Conservation (phyloP, 2,113 vertebrate species). For the Tragelaphus buxtoni region DNA sequence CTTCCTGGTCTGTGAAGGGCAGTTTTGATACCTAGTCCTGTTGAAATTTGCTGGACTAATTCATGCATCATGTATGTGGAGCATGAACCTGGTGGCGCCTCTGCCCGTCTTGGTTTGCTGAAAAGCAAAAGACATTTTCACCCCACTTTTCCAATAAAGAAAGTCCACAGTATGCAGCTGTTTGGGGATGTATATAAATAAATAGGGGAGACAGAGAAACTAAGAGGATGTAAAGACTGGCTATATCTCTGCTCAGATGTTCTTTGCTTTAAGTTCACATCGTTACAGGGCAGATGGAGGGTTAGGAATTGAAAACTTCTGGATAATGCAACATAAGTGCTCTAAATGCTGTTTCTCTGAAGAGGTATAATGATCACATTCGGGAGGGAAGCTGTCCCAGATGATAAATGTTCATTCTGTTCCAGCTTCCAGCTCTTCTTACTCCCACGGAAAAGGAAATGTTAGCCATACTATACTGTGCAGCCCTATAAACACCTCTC, state of each 20-base stretch:
- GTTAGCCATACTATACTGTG: neutral
- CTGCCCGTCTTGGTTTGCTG: neutral
- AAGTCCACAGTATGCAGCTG: neutral
- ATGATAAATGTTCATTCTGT: constrained; percentile 37
- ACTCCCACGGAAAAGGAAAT: constrained; percentile 18
- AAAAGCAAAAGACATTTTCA: neutral
- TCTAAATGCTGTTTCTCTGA: neutral
- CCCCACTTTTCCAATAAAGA: neutral
- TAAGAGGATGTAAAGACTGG: neutral
- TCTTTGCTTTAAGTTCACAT: constrained; percentile 25
- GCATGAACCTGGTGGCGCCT: neutral
- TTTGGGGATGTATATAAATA: neutral
- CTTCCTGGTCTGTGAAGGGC: constrained; percentile 63
- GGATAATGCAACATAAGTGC: neutral
- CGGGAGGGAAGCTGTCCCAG: neutral
- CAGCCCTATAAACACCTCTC: neutral
- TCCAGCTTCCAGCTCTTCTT: constrained; percentile 3
- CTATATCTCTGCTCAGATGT: neutral
- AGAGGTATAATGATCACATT: neutral
- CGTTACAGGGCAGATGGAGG: neutral
- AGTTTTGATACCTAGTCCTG: constrained; percentile 30
- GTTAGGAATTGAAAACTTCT: constrained; percentile 17
- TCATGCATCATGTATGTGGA: neutral
- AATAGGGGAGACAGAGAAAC: neutral
- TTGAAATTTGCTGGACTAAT: constrained; percentile 13